Evolutionary conservation across 1,140 invertebrate genomes (phyloP).

Genomic region (Gonioctena quinquepunctata): DNA sequence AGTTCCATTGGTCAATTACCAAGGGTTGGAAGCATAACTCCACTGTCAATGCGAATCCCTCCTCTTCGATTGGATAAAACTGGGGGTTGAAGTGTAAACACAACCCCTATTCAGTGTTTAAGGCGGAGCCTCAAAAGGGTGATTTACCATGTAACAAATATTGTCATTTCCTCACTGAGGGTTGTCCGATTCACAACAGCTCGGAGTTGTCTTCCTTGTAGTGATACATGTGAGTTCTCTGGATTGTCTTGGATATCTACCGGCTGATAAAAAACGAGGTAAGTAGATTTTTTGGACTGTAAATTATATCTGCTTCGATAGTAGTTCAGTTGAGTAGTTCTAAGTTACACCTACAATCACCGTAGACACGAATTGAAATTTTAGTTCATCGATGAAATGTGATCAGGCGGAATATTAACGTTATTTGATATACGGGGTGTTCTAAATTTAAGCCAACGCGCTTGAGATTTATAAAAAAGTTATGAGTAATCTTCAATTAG

Average conservation of each 20-base stretch:
- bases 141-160: constrained; percentile 23
- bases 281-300: too few relatives aligned
- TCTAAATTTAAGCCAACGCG: too few relatives aligned
- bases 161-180: constrained; percentile 21
- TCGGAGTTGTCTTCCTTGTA: not conserved
- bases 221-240: constrained; percentile 13
- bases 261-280: not conserved
- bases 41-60: constrained; percentile 11
- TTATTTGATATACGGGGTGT: too few relatives aligned
- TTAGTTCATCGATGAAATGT: too few relatives aligned
- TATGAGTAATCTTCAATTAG: too few relatives aligned
- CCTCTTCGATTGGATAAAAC: constrained; percentile 17
- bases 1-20: constrained; percentile 24
- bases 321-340: too few relatives aligned
- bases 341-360: too few relatives aligned
- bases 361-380: too few relatives aligned
- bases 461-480: too few relatives aligned
- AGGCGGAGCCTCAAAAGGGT: constrained; percentile 20
- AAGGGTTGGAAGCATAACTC: constrained; percentile 19
- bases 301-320: too few relatives aligned
- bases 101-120: constrained; percentile 21
- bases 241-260: not conserved
- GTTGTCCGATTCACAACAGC: not conserved
- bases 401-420: too few relatives aligned
- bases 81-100: constrained; percentile 20